Conservation (phyloP, 1,140 invertebrate species). For the Zaprionus inermis region DNA sequence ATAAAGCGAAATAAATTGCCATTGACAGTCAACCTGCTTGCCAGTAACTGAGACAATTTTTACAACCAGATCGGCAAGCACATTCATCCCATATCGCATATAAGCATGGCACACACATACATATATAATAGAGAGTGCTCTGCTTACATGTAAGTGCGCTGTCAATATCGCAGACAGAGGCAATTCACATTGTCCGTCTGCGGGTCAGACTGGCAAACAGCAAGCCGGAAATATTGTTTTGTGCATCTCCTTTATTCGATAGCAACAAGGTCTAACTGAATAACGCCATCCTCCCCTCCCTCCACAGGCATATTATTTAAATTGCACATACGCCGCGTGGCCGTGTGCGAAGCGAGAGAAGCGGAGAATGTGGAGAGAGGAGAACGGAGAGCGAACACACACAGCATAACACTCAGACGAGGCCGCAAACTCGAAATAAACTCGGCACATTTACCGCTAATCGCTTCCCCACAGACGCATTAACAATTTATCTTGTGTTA, state of each 20-base stretch:
- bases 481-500: conserved; percentile 82
- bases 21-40: conserved; percentile 48
- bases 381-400: not conserved
- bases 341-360: conserved; percentile 3
- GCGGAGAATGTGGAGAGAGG: too few relatives aligned
- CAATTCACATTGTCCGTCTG: conserved; percentile 13
- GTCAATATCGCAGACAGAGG: conserved; percentile 10
- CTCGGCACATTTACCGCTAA: conserved; percentile 78
- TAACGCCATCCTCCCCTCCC: not conserved
- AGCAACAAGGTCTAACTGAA: conserved; percentile 18
- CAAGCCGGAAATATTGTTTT: conserved; percentile 25
- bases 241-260: conserved; percentile 5
- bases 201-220: conserved; percentile 12
- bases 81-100: not conserved
- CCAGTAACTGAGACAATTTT: conserved; percentile 54
- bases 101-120: not conserved
- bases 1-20: conserved; percentile 72
- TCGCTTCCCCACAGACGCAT: conserved; percentile 81
- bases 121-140: conserved; percentile 5
- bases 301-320: conserved; percentile 40
- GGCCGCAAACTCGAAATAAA: conserved; percentile 62
- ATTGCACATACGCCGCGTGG: conserved; percentile 47
- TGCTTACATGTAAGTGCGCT: conserved; percentile 24
- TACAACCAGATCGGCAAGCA: conserved; percentile 28
- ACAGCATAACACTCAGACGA: conserved; percentile 13